These are phyloP conservation scores for Sceloporus undulatus DNA, from an alignment of 2,113 vertebrate species.

Conservation along the genomic window DNA sequence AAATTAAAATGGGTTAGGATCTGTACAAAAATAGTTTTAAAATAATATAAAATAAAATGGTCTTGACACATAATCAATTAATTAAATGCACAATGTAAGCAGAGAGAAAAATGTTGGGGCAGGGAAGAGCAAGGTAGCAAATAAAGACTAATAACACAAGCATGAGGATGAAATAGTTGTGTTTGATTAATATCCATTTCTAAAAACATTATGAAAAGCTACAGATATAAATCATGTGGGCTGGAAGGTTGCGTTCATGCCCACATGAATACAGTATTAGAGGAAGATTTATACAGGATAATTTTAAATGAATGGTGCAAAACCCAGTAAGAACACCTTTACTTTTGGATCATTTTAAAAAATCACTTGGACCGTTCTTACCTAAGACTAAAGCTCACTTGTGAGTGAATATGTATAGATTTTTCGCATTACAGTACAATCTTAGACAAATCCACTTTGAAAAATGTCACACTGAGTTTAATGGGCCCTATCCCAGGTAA, in stretches of 20 bases:
- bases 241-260: neutral
- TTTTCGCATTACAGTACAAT: neutral
- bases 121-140: too few species aligned
- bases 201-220: neutral
- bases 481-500: neutral
- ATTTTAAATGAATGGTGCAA: too few species aligned
- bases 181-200: neutral
- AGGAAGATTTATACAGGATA: too few species aligned
- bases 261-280: constrained; percentile 33
- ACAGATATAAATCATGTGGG: neutral
- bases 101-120: neutral
- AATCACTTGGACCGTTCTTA: neutral
- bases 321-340: too few species aligned
- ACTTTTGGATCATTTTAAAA: neutral
- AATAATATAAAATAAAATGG: neutral
- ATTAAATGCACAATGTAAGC: neutral
- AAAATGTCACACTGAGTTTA: neutral
- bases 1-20: neutral
- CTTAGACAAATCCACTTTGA: neutral
- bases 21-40: neutral
- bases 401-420: neutral
- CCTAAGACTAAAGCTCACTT: neutral
- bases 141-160: neutral
- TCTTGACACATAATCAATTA: neutral
- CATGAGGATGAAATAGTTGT: neutral